A percentile compares a stretch with the other conserved stretches of the same genome.
phyloP scores from a whole-genome alignment of 2,113 vertebrate genomes.

The Syrrhaptes paradoxus region DNA sequence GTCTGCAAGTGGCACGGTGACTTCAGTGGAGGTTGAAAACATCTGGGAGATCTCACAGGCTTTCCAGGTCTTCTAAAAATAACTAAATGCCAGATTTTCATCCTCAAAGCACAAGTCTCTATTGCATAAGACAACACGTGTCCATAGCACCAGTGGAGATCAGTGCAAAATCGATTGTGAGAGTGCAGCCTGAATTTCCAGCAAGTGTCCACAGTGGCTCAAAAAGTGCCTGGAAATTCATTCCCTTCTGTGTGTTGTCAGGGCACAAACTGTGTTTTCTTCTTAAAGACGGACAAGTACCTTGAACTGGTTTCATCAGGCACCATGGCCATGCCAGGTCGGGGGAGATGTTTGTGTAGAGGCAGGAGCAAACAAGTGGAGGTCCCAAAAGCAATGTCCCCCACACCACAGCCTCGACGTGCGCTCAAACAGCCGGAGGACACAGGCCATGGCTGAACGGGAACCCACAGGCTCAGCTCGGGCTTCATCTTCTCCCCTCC shows the following conservation, averaged over 20 bases:
- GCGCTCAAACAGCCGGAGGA: fast-evolving
- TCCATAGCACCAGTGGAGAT: not conserved
- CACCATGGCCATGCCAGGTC: not conserved
- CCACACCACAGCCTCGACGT: not conserved
- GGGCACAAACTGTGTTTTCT: not conserved
- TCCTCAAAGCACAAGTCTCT: not conserved
- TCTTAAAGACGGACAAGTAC: not conserved
- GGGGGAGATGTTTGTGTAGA: not conserved
- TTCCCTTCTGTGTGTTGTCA: not conserved
- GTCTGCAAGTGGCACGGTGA: not conserved
- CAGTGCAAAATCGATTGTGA: not conserved
- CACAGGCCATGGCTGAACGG: not conserved
- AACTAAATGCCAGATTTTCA: not conserved
- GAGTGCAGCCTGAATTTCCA: not conserved
- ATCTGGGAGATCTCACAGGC: not conserved
- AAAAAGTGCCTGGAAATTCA: not conserved
- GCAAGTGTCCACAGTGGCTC: not conserved
- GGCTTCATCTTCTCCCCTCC: not conserved
- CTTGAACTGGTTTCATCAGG: not conserved
- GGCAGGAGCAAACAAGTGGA: not conserved
- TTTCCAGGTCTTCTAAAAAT: not conserved
- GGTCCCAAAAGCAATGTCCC: not conserved
- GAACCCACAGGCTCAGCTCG: not conserved
- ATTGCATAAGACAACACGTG: fast-evolving
- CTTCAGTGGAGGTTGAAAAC: not conserved